phyloP scores from a whole-genome alignment of 2,888 invertebrate species.

The Drosophila mettleri region DNA sequence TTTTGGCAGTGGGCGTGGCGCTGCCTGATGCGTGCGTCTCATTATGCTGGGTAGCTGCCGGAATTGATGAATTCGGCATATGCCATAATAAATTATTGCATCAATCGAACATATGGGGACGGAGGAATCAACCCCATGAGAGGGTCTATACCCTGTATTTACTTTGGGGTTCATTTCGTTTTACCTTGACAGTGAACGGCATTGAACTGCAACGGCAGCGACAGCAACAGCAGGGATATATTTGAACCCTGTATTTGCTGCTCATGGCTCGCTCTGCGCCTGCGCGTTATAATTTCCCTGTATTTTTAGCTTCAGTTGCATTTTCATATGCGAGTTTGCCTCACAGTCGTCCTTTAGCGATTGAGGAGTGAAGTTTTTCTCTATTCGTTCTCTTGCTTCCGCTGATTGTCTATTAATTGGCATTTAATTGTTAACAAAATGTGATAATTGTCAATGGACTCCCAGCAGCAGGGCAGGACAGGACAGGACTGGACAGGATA shows the following conservation, averaged over 20 bases:
- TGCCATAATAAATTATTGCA: constrained; percentile 60
- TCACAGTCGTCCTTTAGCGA: constrained; percentile 50
- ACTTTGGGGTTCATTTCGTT: constrained; percentile 12
- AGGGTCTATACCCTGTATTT: not conserved
- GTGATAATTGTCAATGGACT: constrained; percentile 45
- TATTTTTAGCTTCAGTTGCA: constrained; percentile 45
- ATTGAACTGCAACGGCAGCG: constrained; percentile 39
- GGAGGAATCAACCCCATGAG: not conserved
- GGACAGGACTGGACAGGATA: constrained; percentile 23
- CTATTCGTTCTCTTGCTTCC: constrained; percentile 5
- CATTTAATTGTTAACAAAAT: constrained; percentile 57
- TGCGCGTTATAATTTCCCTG: constrained; percentile 43
- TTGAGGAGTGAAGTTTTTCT: constrained; percentile 38
- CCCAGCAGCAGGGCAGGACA: not conserved
- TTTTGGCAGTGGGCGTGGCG: constrained; percentile 6
- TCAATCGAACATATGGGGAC: constrained; percentile 57
- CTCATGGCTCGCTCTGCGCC: constrained; percentile 42
- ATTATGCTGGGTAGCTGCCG: constrained; percentile 21
- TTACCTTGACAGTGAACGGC: constrained; percentile 75
- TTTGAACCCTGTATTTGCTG: constrained; percentile 33
- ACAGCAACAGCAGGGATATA: not conserved
- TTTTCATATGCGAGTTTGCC: constrained; percentile 3
- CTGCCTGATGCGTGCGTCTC: not conserved
- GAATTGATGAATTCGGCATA: constrained; percentile 65
- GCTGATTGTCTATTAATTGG: constrained; percentile 37